Base-by-base conservation (phyloP, 2,888 invertebrate genomes). In the Epinotia ramella region DNA sequence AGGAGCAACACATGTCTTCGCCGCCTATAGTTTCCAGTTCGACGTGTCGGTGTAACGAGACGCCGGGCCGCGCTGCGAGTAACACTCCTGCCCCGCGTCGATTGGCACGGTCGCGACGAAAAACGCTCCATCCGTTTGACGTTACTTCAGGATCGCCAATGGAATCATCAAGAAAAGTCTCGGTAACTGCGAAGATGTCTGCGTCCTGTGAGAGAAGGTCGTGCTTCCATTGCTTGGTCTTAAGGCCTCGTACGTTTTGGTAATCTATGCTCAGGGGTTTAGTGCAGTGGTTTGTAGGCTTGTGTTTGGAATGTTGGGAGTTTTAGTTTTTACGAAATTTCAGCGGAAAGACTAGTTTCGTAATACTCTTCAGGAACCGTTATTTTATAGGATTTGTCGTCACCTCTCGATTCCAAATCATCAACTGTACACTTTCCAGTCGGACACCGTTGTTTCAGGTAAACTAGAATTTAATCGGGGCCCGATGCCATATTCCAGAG, bases 111-210 rank as follows among this genome's bases (percentile, higher is more conserved):
- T 56, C 56, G 1, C 56, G 56, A 18, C 56, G 56, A 56, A 56
- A 1, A 7, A 56, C n/a, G 18, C 56, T 56, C 56, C 56, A 56
- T 56, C 18, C 56, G 56, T 56, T 56, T n/a, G 1, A 5, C n/a
- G n/a, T n/a, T n/a, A 56, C 56, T n/a, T 56, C n/a, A 7, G 56
- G n/a, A 56, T 56, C 56, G 56, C 56, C n/a, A 3, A n/a, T n/a
- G n/a, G 56, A 56, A 56, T n/a, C 56, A 18, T 56, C 56, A n/a
- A 56, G 56, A 56, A 56, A 56, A 56, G 56, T 56, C n/a, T 56
- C 56, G 18, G 56, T 56, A 1, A n/a, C 56, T 56, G 56, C 56
- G 56, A 56, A 18, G 16, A 56, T 56, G 18, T 56, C n/a, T 7
- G 56, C 56, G 4, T 56, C 56, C 5, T 56, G 56, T n/a, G 56